These are phyloP conservation scores for Psittacula cyanocephala DNA, from an alignment of 2,113 vertebrate species.

Conservation along the genomic window DNA sequence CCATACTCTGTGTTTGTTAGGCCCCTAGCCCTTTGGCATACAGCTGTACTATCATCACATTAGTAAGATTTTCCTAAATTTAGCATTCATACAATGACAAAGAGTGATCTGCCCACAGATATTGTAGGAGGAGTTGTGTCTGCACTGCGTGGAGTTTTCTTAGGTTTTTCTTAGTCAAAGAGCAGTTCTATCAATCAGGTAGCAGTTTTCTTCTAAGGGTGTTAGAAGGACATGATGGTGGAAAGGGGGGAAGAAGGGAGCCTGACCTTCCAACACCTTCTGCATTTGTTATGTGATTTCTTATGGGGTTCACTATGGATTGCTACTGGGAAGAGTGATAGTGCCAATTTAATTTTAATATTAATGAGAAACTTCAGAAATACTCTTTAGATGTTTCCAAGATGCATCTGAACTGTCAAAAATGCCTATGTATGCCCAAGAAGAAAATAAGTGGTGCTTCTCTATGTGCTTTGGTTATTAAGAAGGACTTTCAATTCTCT, in stretches of 20 bases:
- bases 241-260: not conserved
- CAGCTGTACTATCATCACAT: too few species aligned
- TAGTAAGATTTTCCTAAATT: not conserved
- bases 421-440: not conserved
- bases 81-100: not conserved
- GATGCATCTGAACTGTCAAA: not conserved
- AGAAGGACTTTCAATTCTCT: not conserved
- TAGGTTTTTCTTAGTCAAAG: not conserved
- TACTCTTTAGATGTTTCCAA: not conserved
- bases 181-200: too few species aligned
- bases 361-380: not conserved
- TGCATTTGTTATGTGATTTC: not conserved
- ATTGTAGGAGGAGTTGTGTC: not conserved
- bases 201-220: not conserved
- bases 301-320: not conserved
- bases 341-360: not conserved
- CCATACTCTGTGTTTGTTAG: fast-evolving
- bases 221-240: fast-evolving
- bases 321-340: not conserved
- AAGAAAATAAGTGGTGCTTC: not conserved
- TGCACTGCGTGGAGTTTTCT: not conserved
- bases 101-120: not conserved
- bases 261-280: not conserved
- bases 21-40: not conserved
- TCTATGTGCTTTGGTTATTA: not conserved